phyloP scores from a whole-genome alignment of 1,140 invertebrate genomes.

The Bombus picipes region DNA sequence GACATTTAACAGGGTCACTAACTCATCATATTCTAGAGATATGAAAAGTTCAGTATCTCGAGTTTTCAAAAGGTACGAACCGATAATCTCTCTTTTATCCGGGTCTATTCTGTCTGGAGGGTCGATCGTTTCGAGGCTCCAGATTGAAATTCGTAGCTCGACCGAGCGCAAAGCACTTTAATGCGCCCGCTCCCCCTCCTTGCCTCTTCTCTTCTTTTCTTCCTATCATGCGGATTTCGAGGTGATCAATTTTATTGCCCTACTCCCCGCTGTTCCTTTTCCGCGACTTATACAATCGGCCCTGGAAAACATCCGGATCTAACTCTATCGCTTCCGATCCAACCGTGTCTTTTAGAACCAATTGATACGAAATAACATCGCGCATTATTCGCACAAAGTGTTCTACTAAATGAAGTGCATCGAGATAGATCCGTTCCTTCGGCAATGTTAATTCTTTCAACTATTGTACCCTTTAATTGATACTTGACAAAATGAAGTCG shows the following conservation, averaged over 20 bases:
- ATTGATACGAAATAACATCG: constrained; percentile 27
- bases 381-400: background rate
- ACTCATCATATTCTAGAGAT: constrained; percentile 18
- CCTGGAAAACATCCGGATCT: constrained; percentile 44
- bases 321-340: background rate
- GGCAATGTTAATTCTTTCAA: background rate
- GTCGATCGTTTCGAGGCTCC: constrained; percentile 53
- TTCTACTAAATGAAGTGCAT: background rate
- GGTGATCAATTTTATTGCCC: constrained; percentile 56
- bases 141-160: constrained; percentile 71
- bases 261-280: constrained; percentile 32
- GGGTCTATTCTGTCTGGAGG: constrained; percentile 48
- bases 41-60: constrained; percentile 48
- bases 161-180: constrained; percentile 67
- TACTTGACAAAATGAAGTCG: background rate
- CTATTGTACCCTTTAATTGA: background rate
- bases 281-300: constrained; percentile 46
- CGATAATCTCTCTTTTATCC: constrained; percentile 56
- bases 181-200: constrained; percentile 27
- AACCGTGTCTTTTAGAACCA: background rate
- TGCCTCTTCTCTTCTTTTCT: constrained; percentile 61
- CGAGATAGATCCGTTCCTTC: background rate
- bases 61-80: constrained; percentile 52
- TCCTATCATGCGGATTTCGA: constrained; percentile 59
- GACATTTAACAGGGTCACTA: constrained; percentile 38